Evolutionary conservation across 2,113 vertebrate genomes (phyloP).

Genomic region (Tamias sibiricus): DNA sequence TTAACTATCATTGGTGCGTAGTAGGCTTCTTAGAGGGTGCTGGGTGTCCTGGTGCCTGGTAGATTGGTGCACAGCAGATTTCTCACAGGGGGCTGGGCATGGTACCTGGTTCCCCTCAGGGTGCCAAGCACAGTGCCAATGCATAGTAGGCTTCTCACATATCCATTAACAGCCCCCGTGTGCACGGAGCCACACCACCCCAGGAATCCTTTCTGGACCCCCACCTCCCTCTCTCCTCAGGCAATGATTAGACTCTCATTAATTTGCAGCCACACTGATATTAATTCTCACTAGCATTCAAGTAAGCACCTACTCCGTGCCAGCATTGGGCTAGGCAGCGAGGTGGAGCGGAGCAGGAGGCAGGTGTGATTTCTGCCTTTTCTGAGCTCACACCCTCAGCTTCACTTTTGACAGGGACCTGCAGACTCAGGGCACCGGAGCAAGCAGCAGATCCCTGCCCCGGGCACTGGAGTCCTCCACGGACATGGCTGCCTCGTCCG

Average conservation of each 20-base stretch:
- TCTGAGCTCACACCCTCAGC: neutral
- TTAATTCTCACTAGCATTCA: neutral
- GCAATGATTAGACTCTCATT: neutral
- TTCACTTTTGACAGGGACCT: neutral
- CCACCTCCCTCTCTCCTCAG: neutral
- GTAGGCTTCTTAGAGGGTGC: neutral
- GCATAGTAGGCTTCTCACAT: neutral
- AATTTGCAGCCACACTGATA: neutral
- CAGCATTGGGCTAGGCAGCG: neutral
- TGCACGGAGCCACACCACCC: neutral
- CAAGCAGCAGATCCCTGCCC: neutral
- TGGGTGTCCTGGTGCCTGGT: neutral
- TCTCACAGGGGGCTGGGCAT: neutral
- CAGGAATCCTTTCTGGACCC: neutral
- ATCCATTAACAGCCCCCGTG: rapidly evolving
- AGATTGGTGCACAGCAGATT: neutral
- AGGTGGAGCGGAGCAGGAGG: neutral
- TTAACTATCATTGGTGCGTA: neutral
- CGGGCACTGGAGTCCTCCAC: neutral
- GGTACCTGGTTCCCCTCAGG: neutral
- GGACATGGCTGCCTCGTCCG: neutral
- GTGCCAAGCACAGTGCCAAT: neutral
- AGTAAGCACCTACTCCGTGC: neutral
- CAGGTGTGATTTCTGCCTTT: neutral
- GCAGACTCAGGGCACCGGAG: neutral